Conservation (phyloP, 2,888 invertebrate species). For the Oligia latruncula region DNA sequence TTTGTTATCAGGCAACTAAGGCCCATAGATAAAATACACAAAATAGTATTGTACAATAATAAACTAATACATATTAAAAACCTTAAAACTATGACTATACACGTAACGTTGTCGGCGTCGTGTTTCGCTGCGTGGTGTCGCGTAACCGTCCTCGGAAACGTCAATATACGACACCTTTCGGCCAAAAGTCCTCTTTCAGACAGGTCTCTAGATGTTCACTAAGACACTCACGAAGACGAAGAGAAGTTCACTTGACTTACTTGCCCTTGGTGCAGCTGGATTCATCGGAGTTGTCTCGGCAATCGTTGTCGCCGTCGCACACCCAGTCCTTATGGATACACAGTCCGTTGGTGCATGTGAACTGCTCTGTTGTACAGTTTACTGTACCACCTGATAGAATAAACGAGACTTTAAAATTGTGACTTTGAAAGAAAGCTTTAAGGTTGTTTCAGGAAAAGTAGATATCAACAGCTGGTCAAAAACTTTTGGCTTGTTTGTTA, state of each 20-base stretch:
- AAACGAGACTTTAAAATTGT: background rate
- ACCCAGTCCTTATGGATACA: constrained; percentile 94
- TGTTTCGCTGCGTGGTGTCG: too few species aligned
- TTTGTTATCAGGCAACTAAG: too few species aligned
- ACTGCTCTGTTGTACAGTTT: constrained; percentile 93
- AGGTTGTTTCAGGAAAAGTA: background rate
- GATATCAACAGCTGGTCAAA: background rate
- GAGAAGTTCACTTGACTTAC: constrained; percentile 83
- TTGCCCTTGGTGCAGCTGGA: constrained; percentile 92
- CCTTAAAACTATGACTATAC: too few species aligned
- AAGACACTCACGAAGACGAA: too few species aligned
- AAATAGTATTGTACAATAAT: too few species aligned
- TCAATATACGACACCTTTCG: too few species aligned
- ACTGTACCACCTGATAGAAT: constrained; percentile 75
- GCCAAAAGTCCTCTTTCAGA: too few species aligned
- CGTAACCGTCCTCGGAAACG: too few species aligned
- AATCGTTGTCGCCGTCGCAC: constrained; percentile 95
- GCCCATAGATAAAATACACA: too few species aligned
- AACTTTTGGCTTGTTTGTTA: background rate
- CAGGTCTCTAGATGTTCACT: too few species aligned
- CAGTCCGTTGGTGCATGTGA: constrained; percentile 94
- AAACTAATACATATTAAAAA: too few species aligned
- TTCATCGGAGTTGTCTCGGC: constrained; percentile 95
- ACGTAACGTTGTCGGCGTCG: too few species aligned
- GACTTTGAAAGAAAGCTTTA: background rate